Base-by-base conservation (phyloP, 2,888 invertebrate species). In the Nymphalis polychloros region DNA sequence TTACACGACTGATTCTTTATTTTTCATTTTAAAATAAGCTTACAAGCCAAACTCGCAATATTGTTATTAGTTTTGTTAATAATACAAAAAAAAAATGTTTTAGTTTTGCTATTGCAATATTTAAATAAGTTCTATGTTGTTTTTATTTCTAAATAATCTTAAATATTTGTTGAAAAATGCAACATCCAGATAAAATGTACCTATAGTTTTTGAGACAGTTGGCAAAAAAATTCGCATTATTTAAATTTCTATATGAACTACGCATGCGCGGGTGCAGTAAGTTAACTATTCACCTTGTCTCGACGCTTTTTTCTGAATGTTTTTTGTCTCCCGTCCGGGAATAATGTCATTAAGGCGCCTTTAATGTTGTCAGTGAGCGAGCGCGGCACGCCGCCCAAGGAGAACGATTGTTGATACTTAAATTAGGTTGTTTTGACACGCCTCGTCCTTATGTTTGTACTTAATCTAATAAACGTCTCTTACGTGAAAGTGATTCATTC, bases 331-430 rank as follows among this genome's bases (percentile, higher is more conserved):
- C 85, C 89, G 84, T 84, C 81, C 90, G 88, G 86, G 89, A 90
- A 91, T 92, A 92, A 92, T 92, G 90, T 90, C 92, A 90, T 92
- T 91, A 92, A 87, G 91, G 88, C 90, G 90, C 90, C 92, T 92
- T 92, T 92, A 92, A 92, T 91, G 90, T 91, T 90, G 90, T 87
- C 92, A 91, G 90, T 85, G 87, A 89, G 82, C 86, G 83, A 83
- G 81, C 83, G 84, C 86, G 84, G 81, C 80, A 82, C 81, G 85
- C 91, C 92, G 91, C 92, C 92, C 91, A 90, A 84, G 90, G 90
- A 89, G 91, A 91, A 79, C 90, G 90, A 91, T 92, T 92, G 92
- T 92, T 92, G 90, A 92, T 92, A 92, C 92, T 92, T 92, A 92
- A 92, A 92, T 92, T 92, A 90, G 91, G 87, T 89, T 91, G 90